Evolutionary conservation across 2,113 vertebrate species (phyloP).

Genomic region (Corythornis vintsioides): DNA sequence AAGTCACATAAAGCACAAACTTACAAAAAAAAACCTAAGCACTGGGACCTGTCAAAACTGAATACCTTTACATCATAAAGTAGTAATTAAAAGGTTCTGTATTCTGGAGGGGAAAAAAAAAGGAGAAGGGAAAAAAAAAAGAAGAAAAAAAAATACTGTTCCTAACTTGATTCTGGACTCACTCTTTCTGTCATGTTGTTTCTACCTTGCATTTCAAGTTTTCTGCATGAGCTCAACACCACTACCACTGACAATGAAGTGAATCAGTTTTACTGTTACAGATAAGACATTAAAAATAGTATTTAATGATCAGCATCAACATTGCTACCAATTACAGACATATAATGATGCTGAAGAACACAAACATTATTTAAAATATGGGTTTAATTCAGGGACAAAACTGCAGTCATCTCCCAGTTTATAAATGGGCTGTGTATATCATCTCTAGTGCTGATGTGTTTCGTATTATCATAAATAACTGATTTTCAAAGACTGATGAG

Average conservation of each 20-base stretch:
- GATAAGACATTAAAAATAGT: neutral
- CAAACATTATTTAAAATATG: neutral
- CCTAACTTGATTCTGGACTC: neutral
- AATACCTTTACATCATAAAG: neutral
- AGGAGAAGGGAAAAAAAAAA: neutral
- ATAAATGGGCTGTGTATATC: accelerated
- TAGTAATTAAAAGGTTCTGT: neutral
- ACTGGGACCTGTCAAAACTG: neutral
- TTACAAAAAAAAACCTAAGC: neutral
- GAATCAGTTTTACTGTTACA: neutral
- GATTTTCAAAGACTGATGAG: neutral
- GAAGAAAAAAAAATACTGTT: neutral
- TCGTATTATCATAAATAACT: neutral
- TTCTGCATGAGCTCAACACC: neutral
- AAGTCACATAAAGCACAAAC: neutral
- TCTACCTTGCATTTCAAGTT: neutral
- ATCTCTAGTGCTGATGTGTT: neutral
- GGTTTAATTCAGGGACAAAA: neutral
- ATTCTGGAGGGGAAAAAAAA: neutral
- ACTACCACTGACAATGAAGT: neutral
- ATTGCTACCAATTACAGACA: neutral
- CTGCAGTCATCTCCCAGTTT: neutral
- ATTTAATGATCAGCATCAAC: neutral
- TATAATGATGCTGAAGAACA: neutral
- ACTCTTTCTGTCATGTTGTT: neutral